These are phyloP conservation scores for Lepilemur septentrionalis DNA, from an alignment of 2,797 vertebrate species.

Conservation along the genomic window DNA sequence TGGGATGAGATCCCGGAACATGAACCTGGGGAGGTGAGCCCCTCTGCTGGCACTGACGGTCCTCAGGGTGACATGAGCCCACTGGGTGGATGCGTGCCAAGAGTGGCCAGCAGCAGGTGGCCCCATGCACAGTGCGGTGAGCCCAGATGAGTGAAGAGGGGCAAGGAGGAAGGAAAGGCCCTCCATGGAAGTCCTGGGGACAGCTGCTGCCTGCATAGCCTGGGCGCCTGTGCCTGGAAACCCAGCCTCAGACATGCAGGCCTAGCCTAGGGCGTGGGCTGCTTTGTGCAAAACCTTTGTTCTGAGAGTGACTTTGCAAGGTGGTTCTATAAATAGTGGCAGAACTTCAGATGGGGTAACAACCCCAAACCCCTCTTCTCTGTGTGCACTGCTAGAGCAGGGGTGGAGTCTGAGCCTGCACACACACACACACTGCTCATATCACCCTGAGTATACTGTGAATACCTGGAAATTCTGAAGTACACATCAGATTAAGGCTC, in stretches of 20 bases:
- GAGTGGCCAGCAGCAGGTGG: not conserved
- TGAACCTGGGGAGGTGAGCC: not conserved
- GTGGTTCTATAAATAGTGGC: not conserved
- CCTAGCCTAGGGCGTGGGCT: not conserved
- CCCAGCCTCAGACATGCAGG: not conserved
- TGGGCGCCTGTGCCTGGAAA: not conserved
- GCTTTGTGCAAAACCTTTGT: slow-evolving; percentile 19
- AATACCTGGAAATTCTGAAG: not conserved
- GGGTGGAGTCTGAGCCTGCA: not conserved
- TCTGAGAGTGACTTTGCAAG: not conserved
- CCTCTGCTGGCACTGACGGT: not conserved
- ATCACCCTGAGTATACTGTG: not conserved
- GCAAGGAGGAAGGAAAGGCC: not conserved
- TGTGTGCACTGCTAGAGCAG: not conserved
- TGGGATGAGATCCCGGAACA: not conserved
- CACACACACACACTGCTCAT: not conserved
- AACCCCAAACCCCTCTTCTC: not conserved
- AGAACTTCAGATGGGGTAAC: not conserved
- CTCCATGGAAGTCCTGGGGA: not conserved
- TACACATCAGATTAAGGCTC: not conserved
- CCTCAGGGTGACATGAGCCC: not conserved
- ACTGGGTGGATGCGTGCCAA: not conserved
- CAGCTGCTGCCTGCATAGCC: not conserved
- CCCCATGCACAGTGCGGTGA: not conserved
- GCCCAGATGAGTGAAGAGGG: not conserved